Evolutionary conservation across 2,797 vertebrate genomes (phyloP), one percentile per base, ranked within the genome.

Genomic region (Holocentrus rufus): DNA sequence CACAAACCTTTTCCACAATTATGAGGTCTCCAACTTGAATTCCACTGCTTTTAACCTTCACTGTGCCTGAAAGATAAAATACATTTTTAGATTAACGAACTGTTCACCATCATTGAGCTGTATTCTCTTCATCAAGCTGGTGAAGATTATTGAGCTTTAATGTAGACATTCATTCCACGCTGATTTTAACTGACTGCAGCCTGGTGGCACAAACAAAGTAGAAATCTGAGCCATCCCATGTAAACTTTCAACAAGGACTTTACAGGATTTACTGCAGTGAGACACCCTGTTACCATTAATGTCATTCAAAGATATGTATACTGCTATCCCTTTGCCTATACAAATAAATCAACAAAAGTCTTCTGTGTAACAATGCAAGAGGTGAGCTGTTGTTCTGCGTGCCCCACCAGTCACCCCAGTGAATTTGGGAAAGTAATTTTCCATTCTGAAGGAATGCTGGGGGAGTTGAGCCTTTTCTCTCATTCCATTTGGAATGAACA

Each of bases 1-100:
- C 23, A 84, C 89, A 85, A 93, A 99, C 98, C 97, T 99, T 99
- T 79, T 99, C 98, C n/a, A 99, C 96, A 20, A 99, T 96, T 87
- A 99, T 96, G n/a, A 99, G 96, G 75, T 99, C 98, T 15, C 98
- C 98, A 2, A 99, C 98, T 93, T 99, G 98, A 85, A 99, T 99
- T 34, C 89, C 94, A n/a, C 96, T 97, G 84, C 98, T 99, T 93
- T 98, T 98, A 88, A 99, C 97, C 88, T 98, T 98, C 83, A 97
- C 93, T 0, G 97, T 99, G 53, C 98, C 98, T 99, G 91, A 55
- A 80, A 90, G 7, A 74, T 42, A 81, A 58, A 81, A 78, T 5
- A 79, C 31, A 74, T 31, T 8, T 17, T 3, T 4, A 62, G 49
- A 39, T 76, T 25, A 69, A 70, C 54, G 4, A 49, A 34, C 7